phyloP scores from a whole-genome alignment of 2,888 invertebrate species.

The Ligdia adustata region DNA sequence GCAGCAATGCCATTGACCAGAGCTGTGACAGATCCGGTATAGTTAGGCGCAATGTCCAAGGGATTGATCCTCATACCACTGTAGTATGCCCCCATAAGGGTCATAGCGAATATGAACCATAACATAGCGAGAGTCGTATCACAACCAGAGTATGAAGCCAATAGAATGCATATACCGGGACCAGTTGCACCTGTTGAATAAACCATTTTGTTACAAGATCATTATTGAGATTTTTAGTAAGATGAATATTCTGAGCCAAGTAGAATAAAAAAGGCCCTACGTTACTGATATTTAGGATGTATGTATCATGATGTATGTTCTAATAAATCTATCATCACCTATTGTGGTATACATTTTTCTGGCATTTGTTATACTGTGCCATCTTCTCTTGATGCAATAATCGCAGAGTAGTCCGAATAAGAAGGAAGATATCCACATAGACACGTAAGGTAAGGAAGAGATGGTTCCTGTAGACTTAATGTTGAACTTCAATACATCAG shows the following conservation, averaged over 20 bases:
- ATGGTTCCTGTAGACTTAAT: slow-evolving; percentile 86
- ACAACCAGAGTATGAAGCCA: slow-evolving; percentile 86
- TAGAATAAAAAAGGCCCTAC: no score
- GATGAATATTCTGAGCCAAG: no score
- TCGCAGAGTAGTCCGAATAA: slow-evolving; percentile 87
- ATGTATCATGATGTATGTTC: no score
- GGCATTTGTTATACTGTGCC: slow-evolving; percentile 81
- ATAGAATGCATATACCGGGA: slow-evolving; percentile 85
- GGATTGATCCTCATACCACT: slow-evolving; percentile 88
- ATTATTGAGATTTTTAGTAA: no score
- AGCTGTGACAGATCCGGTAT: slow-evolving; percentile 86
- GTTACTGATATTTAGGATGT: no score
- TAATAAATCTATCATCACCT: no score
- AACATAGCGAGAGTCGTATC: slow-evolving; percentile 79
- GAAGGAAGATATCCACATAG: slow-evolving; percentile 87
- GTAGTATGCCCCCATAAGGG: slow-evolving; percentile 89
- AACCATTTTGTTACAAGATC: no score
- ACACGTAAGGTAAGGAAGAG: slow-evolving; percentile 86
- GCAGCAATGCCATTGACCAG: slow-evolving; percentile 87
- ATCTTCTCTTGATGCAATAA: slow-evolving; percentile 84
- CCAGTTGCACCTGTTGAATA: slow-evolving; percentile 83
- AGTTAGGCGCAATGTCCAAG: slow-evolving; percentile 86
- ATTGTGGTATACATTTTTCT: slow-evolving; percentile 88
- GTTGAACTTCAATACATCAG: slow-evolving; percentile 86
- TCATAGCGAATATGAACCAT: slow-evolving; percentile 86